phyloP scores from a whole-genome alignment of 2,113 vertebrate species.

The Quiscalus mexicanus region DNA sequence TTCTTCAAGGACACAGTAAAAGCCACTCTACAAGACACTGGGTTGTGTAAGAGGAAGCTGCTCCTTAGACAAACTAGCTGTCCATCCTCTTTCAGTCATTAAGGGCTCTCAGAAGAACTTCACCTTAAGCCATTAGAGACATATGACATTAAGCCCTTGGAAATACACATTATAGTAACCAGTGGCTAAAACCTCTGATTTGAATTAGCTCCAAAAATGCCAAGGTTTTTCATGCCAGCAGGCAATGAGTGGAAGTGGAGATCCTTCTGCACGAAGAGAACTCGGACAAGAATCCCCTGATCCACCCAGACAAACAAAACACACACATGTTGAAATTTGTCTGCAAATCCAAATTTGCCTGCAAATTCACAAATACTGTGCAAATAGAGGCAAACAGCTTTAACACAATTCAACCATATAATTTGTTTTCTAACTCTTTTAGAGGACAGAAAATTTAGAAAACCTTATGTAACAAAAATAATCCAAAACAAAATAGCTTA shows the following conservation, averaged over 20 bases:
- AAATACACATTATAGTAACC: not conserved
- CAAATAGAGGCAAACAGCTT: not conserved
- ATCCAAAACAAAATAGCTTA: not conserved
- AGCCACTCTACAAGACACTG: not conserved
- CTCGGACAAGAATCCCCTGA: not conserved
- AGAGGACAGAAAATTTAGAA: not conserved
- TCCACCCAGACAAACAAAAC: not conserved
- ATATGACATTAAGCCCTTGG: not conserved
- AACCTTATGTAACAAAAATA: not conserved
- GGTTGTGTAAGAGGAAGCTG: not conserved
- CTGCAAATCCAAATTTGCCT: not conserved
- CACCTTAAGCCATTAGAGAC: not conserved
- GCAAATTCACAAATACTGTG: not conserved
- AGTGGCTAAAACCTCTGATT: not conserved
- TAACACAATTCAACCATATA: not conserved
- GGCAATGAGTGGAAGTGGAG: not conserved
- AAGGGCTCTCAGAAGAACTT: not conserved
- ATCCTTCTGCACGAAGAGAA: not conserved
- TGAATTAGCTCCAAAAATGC: not conserved
- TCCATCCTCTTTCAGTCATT: not conserved
- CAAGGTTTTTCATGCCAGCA: not conserved
- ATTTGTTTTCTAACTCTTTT: not conserved
- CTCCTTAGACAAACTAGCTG: not conserved
- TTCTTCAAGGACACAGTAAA: not conserved
- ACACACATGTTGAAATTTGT: not conserved